Evolutionary conservation across 2,888 invertebrate genomes (phyloP), one percentile per base, ranked within the genome.

Genomic region (Ischnus inquisitorius): DNA sequence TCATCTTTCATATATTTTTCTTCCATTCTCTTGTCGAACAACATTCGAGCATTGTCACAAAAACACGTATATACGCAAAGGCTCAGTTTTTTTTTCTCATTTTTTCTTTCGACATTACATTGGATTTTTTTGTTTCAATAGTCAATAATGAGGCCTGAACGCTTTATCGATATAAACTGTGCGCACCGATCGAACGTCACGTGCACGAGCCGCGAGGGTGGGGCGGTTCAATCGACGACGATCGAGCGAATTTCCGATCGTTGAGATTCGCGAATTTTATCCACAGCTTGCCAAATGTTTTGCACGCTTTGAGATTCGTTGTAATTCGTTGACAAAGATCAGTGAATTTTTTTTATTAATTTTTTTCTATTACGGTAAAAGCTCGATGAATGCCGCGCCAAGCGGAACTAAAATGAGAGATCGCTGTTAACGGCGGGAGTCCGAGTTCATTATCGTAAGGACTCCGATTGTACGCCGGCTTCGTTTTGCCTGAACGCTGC

Each of bases 181-280:
- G 12, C 72, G 60, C 74, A 51, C 71, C 79, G 65, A 62, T 67
- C 28, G 65, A 60, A 77, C 43, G 72, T 77, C 60, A 72, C 77
- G 72, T 83, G 83, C 83, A 83, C 83, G 80, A 72, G 62, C 67
- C 51, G 60, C 57, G 57, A 62, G 28, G 46, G 64, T 34, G 34
- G 34, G 34, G 34, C 34, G 4, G 34, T 54, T 62, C 25, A 14
- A 51, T 28, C 34, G 51, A 72, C 43, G 54, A 78, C 41, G 60
- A 60, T 67, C 25, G 6, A 62, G n/a, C 16, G 48, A 74, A 8
- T 10, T 22, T 22, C 19, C 3, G 0, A 5, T 46, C 5, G 8
- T 34, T 34, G 34, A 34, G 34, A 34, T 34, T 34, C 34, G 34
- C 34, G 34, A 34, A 10, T 46, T 46, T 46, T 46, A 10, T 3